Percentiles rank a stretch among this genome's conserved stretches.
Evolutionary conservation across 2,797 vertebrate genomes (phyloP).

Genomic region (Dipus sagitta): DNA sequence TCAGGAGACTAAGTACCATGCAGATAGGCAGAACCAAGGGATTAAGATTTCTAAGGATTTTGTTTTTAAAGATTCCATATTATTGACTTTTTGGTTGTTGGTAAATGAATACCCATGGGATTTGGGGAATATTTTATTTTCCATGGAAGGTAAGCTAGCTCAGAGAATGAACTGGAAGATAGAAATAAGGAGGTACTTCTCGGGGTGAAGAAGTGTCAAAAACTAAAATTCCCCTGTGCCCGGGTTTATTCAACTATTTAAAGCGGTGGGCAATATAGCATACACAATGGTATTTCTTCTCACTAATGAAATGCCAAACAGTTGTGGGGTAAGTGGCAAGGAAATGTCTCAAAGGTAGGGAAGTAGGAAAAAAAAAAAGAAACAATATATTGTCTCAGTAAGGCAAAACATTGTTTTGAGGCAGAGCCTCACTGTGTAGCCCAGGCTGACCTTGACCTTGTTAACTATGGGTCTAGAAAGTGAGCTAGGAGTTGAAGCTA

Average conservation of each 20-base stretch:
- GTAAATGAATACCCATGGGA: constrained; percentile 45
- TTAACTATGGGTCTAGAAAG: constrained; percentile 12
- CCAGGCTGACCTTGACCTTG: background rate
- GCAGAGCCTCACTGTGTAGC: background rate
- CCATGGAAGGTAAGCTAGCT: constrained; percentile 17
- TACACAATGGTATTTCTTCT: constrained; percentile 10
- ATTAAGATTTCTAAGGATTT: constrained; percentile 40
- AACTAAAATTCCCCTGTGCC: background rate
- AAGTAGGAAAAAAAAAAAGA: background rate
- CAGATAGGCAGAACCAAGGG: constrained; percentile 8
- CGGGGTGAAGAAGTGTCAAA: background rate
- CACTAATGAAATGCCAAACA: constrained; percentile 31
- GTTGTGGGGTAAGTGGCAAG: constrained; percentile 22
- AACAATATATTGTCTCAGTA: constrained; percentile 30
- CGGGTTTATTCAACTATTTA: constrained; percentile 18
- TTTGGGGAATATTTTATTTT: constrained; percentile 8
- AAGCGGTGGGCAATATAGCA: background rate
- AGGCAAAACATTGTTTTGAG: background rate
- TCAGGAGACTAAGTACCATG: constrained; percentile 56
- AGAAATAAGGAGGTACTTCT: constrained; percentile 11
- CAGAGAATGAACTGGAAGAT: background rate
- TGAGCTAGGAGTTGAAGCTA: constrained; percentile 20
- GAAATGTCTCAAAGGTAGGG: constrained; percentile 40
- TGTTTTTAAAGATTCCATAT: background rate
- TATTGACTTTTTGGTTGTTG: constrained; percentile 47